These are phyloP conservation scores for Myiotriccus ornatus DNA, from an alignment of 2,797 vertebrate genomes.

Conservation along the genomic window DNA sequence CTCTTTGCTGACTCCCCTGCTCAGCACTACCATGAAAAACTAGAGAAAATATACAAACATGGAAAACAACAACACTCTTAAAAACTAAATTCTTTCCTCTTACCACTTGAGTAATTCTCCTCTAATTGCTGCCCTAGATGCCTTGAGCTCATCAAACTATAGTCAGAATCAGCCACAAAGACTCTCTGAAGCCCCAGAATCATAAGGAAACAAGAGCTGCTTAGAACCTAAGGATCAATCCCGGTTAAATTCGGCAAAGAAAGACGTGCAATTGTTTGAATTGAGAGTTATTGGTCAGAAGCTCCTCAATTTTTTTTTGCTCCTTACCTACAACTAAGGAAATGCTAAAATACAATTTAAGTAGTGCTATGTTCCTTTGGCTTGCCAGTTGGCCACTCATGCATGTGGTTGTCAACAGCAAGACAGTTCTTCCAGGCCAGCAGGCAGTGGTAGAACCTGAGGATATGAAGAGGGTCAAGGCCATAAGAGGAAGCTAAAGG, in stretches of 20 bases:
- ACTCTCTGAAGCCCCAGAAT: background rate
- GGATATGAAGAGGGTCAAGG: fast-evolving
- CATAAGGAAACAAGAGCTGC: background rate
- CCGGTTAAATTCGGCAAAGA: background rate
- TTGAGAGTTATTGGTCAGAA: background rate
- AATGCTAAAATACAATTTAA: background rate
- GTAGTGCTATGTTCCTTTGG: background rate
- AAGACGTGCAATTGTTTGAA: fast-evolving
- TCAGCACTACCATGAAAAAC: background rate
- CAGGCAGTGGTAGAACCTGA: background rate
- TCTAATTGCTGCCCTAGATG: background rate
- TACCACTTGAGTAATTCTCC: background rate
- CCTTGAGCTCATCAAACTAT: background rate
- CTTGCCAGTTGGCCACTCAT: background rate
- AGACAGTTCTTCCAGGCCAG: background rate
- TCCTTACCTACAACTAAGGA: background rate
- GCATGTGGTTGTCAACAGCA: background rate
- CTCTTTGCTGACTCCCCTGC: background rate
- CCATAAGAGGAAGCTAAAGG: background rate
- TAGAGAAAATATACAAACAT: background rate
- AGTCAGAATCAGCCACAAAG: background rate
- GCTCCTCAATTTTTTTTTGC: background rate
- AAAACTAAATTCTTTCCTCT: background rate
- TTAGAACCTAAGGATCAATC: background rate
- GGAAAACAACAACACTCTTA: background rate